phyloP scores from a whole-genome alignment of 2,113 vertebrate genomes.

The Hippocampus zosterae region DNA sequence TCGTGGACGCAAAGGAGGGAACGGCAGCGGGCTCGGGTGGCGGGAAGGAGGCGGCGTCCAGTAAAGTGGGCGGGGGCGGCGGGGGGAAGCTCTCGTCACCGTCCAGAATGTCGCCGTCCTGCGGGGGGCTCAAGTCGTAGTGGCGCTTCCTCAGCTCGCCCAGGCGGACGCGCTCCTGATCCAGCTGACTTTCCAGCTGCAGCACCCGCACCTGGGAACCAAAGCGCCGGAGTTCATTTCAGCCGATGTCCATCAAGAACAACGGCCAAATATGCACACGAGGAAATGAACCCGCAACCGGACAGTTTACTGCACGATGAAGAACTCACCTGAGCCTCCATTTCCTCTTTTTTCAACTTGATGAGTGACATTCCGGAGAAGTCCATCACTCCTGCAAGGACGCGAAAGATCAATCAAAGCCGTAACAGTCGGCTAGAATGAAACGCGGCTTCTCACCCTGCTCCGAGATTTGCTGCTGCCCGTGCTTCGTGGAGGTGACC shows the following conservation, averaged over 20 bases:
- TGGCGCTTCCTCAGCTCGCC: constrained; percentile 91
- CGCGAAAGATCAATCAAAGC: not conserved
- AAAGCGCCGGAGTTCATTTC: not conserved
- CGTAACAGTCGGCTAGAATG: not conserved
- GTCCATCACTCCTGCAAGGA: constrained; percentile 82
- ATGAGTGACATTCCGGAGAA: constrained; percentile 91
- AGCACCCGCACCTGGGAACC: constrained; percentile 83
- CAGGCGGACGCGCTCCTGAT: constrained; percentile 85
- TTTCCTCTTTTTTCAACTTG: constrained; percentile 94
- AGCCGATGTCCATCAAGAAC: too few relatives aligned
- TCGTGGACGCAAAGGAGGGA: constrained; percentile 29
- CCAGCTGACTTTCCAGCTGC: constrained; percentile 86
- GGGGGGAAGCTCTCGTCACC: constrained; percentile 54
- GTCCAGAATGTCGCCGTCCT: constrained; percentile 43
- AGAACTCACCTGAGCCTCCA: constrained; percentile 87
- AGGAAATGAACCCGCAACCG: too few relatives aligned
- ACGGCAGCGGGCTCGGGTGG: not conserved
- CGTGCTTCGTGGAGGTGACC: constrained; percentile 89
- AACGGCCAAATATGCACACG: too few relatives aligned
- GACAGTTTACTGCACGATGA: not conserved
- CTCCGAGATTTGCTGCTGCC: constrained; percentile 86
- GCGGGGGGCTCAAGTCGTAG: constrained; percentile 78
- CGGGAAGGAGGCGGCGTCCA: constrained; percentile 31
- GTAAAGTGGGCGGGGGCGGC: constrained; percentile 52
- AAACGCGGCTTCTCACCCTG: constrained; percentile 65